A percentile compares a stretch with the other conserved stretches of the same genome.
phyloP scores from a whole-genome alignment of 2,888 invertebrate species.

The Leptopterna dolabrata region DNA sequence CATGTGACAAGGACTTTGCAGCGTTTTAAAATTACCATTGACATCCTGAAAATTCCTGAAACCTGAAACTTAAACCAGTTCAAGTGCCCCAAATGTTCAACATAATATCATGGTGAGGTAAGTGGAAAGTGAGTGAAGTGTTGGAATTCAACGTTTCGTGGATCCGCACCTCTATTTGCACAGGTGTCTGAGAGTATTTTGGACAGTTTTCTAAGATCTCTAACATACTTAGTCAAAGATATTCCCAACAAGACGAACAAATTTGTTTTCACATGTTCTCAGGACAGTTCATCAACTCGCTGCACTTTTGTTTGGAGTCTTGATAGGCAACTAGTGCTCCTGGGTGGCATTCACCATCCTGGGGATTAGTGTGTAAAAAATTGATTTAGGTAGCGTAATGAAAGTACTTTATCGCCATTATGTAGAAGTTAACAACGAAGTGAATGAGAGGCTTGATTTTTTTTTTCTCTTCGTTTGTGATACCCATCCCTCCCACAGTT shows the following conservation, averaged over 20 bases:
- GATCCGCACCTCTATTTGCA: background rate
- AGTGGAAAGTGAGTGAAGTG: background rate
- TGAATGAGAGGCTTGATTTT: constrained; percentile 14
- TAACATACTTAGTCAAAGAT: background rate
- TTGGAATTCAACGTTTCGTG: background rate
- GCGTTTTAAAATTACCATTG: background rate
- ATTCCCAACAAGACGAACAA: constrained; percentile 39
- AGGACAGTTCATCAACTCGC: background rate
- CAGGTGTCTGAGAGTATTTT: background rate
- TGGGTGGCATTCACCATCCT: background rate
- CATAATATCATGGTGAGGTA: background rate
- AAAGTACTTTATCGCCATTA: constrained; percentile 29
- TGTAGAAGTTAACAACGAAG: background rate
- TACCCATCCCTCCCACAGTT: background rate
- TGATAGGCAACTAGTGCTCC: background rate
- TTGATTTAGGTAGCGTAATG: background rate
- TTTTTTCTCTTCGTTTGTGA: background rate
- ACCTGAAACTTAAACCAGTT: background rate
- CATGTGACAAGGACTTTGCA: no score
- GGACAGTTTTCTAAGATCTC: background rate
- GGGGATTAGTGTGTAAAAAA: background rate
- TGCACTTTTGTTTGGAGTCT: constrained; percentile 1
- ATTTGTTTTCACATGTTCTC: constrained; percentile 21
- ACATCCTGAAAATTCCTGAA: background rate
- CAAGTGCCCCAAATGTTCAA: constrained; percentile 14